Percentiles rank a stretch among this genome's conserved stretches.
These are phyloP conservation scores for Poeciliopsis retropinna DNA, from an alignment of 2,113 vertebrate genomes.

Conservation along the genomic window DNA sequence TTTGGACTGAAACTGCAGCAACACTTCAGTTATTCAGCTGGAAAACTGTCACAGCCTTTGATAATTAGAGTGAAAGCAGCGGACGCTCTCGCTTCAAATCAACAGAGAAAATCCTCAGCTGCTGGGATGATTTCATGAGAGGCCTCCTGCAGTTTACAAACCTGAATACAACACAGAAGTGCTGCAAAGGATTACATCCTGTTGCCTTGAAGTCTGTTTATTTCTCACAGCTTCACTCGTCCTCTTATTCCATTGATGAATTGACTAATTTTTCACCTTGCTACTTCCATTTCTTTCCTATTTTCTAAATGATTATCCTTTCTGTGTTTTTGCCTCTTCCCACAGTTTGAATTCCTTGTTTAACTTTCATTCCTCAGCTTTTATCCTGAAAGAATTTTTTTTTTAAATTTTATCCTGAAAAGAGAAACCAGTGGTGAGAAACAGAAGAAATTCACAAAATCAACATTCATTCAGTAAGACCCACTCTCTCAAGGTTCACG, in stretches of 20 bases:
- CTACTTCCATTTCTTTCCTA: too few relatives aligned
- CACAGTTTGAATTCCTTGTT: background rate
- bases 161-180: background rate
- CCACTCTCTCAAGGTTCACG: background rate
- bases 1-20: background rate
- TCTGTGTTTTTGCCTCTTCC: background rate
- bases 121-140: background rate
- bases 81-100: background rate
- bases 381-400: too few relatives aligned
- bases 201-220: background rate
- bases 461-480: too few relatives aligned
- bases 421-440: too few relatives aligned
- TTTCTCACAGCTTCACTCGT: too few relatives aligned
- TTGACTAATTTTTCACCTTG: too few relatives aligned
- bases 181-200: background rate
- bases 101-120: background rate
- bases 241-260: too few relatives aligned
- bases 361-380: background rate
- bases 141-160: background rate
- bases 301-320: too few relatives aligned
- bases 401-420: too few relatives aligned
- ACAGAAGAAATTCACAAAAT: too few relatives aligned
- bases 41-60: background rate
- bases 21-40: background rate
- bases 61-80: background rate